These are phyloP conservation scores for Tuta absoluta DNA, from an alignment of 2,888 invertebrate species.

Conservation along the genomic window DNA sequence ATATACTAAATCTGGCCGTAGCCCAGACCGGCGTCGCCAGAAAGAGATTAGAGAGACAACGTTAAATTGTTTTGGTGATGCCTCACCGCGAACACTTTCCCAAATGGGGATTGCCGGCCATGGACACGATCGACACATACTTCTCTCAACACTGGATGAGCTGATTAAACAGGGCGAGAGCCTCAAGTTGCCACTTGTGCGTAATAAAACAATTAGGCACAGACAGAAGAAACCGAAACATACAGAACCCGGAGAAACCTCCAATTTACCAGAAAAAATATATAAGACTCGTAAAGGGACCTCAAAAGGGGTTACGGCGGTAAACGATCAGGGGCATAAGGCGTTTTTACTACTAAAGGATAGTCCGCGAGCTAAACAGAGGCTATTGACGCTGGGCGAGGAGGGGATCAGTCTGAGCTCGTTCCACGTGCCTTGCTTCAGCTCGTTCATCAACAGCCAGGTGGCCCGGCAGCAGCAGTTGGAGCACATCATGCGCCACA, in stretches of 20 bases:
- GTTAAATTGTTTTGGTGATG: constrained; percentile 72
- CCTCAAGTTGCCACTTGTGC: constrained; percentile 56
- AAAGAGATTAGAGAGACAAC: constrained; percentile 49
- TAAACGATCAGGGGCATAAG: constrained; percentile 59
- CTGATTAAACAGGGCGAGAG: constrained; percentile 59
- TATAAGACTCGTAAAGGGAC: constrained; percentile 63
- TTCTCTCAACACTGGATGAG: constrained; percentile 53
- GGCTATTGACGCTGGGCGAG: constrained; percentile 47
- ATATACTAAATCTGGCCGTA: not conserved
- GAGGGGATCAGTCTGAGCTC: constrained; percentile 68
- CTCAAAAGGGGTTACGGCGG: constrained; percentile 61
- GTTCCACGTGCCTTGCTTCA: constrained; percentile 69
- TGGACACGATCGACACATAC: constrained; percentile 63
- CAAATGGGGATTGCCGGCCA: constrained; percentile 71
- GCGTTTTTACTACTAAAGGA: constrained; percentile 58
- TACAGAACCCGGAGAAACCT: constrained; percentile 16
- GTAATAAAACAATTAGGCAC: constrained; percentile 37
- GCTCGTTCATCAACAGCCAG: constrained; percentile 64
- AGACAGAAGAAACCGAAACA: constrained; percentile 34
- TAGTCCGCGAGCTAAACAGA: constrained; percentile 50
- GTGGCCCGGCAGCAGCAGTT: constrained; percentile 55
- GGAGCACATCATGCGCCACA: constrained; percentile 38
- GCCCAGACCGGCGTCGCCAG: constrained; percentile 32
- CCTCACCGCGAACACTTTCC: constrained; percentile 56
- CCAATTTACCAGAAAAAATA: constrained; percentile 14